Evolutionary conservation across 1,140 invertebrate genomes (phyloP), one percentile per base, ranked within the genome.

Genomic region (Habropoda laboriosa): DNA sequence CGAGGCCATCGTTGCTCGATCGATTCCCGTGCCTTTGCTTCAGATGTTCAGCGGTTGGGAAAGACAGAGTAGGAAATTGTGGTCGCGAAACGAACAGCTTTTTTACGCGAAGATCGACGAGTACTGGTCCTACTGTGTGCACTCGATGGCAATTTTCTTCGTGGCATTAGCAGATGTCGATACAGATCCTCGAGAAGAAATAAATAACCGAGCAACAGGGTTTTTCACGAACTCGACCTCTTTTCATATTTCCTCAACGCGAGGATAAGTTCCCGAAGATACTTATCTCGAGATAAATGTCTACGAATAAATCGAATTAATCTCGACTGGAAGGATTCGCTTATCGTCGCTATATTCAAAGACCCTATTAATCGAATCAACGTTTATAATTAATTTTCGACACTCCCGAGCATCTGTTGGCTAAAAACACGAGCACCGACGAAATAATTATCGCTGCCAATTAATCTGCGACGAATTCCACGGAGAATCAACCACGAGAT

Each of bases 101-200:
- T 55, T 49, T 0, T 53, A 8, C 40, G 16, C 51, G 58, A 70
- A 74, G 45, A 47, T 24, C 32, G 42, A 24, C 21, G 27, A 72
- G 58, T 72, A 72, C n/a, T n/a, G n/a, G n/a, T 76, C 21, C 72
- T 66, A 40, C 38, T 64, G 42, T 18, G 55, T 30, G 58, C 55
- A 12, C 18, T 53, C 70, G 32, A 51, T 71, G 40, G 71, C 71
- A 71, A 72, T 83, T 85, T 76, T 75, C 77, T 24, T 51, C 21
- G n/a, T 55, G 60, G 51, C 38, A 72, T 83, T 68, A 64, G 74
- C 64, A 51, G 63, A 58, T 40, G 51, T 40, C 27, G 32, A 71
- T 83, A 45, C 13, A 40, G 8, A 10, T 60, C 32, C 8, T 7
- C 57, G 4, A 18, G 8, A 35, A 6, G 24, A 51, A 74, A 70